Evolutionary conservation across 2,888 invertebrate genomes (phyloP), one percentile per base, ranked within the genome.

Genomic region (Protophormia terraenovae): DNA sequence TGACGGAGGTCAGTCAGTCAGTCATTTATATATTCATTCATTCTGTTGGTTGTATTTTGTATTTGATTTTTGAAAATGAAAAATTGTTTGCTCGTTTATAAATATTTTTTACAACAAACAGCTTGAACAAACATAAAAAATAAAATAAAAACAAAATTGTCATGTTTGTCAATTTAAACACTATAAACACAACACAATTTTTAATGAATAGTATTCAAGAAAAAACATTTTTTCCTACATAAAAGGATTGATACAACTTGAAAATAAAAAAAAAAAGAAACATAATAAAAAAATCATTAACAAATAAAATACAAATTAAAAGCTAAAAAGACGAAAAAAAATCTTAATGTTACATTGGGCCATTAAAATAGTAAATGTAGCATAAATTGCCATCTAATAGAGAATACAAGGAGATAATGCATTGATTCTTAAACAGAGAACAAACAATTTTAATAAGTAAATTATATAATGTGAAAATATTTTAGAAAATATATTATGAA

Each of bases 1-100:
- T 75, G 82, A 73, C 64, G 67, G 80, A 80, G 85, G 84, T 84
- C 84, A 84, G 58, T 80, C 69, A 84, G 73, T 64, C 53, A 55
- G 24, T 72, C 50, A 76, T 6, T 53, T 53, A 53, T 4, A 16
- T 45, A n/a, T 14, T 10, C 16, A 58, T 1, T 35, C 19, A 76
- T 16, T 12, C 16, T 19, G 22, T 62, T 19, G 2, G 27, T 41
- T 62, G 12, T n/a, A n/a, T n/a, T n/a, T n/a, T 69, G 45, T 64
- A 47, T 80, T 75, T 79, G 62, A 67, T 77, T 77, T 76, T 45
- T 72, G n/a, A n/a, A 67, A 71, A 84, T 84, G 76, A 81, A 81
- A 77, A 80, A 77, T 77, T 80, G 76, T 77, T 81, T 72, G 60
- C 27, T 71, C 12, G 55, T 32, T 79, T 38, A 6, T 27, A 58